A percentile compares a stretch with the other conserved stretches of the same genome.
Conservation (phyloP, 2,797 vertebrate species). For the Syndactyla subalaris region DNA sequence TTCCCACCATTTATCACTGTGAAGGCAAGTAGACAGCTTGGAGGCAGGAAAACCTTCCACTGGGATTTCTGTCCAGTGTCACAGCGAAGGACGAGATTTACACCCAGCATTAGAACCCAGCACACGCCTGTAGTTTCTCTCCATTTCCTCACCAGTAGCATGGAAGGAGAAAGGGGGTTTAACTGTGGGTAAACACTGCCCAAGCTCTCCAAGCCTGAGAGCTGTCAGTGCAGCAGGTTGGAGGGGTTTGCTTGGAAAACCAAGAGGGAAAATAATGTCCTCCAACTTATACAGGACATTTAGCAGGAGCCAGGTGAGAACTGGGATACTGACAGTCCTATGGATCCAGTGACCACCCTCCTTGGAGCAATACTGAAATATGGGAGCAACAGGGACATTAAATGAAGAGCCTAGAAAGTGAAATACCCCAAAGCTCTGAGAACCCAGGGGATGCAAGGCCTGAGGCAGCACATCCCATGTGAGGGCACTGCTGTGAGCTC, state of each 20-base stretch:
- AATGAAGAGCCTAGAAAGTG: neutral
- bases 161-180: neutral
- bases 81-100: slow-evolving; percentile 56
- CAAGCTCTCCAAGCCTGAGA: neutral
- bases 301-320: rapidly evolving
- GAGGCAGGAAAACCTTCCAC: slow-evolving; percentile 67
- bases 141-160: neutral
- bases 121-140: neutral
- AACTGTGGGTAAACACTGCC: neutral
- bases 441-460: rapidly evolving
- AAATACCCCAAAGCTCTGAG: neutral
- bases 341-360: neutral
- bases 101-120: neutral
- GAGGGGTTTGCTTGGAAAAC: neutral
- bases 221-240: neutral
- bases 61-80: slow-evolving; percentile 79
- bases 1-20: slow-evolving; percentile 77
- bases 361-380: rapidly evolving
- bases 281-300: neutral
- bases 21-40: slow-evolving; percentile 71
- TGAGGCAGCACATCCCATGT: neutral
- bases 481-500: neutral
- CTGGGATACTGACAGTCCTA: rapidly evolving
- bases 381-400: neutral
- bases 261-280: neutral